Base-by-base conservation (phyloP, 2,797 vertebrate genomes). In the Labroides dimidiatus region DNA sequence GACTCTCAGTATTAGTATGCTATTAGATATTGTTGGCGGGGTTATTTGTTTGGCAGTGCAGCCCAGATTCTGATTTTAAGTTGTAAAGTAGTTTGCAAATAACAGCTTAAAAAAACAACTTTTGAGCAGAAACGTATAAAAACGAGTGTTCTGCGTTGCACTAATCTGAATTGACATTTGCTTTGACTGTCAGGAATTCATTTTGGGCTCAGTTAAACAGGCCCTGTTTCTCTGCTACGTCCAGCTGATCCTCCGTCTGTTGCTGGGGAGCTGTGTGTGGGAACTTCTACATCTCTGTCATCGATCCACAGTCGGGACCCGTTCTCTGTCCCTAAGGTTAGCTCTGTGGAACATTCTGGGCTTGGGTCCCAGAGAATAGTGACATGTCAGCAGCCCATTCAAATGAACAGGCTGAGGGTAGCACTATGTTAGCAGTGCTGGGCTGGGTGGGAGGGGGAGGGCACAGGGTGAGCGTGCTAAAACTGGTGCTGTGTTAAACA, bases 311-410 rank as follows among this genome's bases (percentile, higher is more conserved):
- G 77, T 81, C 88, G 66, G 85, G 72, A 90, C 85, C 86, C 42
- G 39, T 61, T 70, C 84, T 78, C 81, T 88, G 89, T 88, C 90
- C 86, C 89, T 80, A 84, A 92, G 91, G 90, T 92, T 93, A 77
- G 90, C 84, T 70, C 89, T 79, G 86, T 93, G 87, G 93, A 95
- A 93, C 92, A 81, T 94, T 95, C 93, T 93, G 93, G 93, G 93
- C 92, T 91, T 80, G 68, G 86, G 92, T 92, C 93, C 93, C 91
- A 93, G 87, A 86, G 84, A 94, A 94, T 92, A 93, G 87, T 94
- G 93, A 90, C 91, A 87, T 92, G 94, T 95, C 94, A 95, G 94
- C 93, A 95, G 87, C 88, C 90, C 88, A 90, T 94, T 95, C 81
- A 94, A 91, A 93, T 76, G 89, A 94, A 93, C 91, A 89, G 93